Evolutionary conservation across 2,888 invertebrate genomes (phyloP), one percentile per base, ranked within the genome.

Genomic region (Ophion slaviceki): DNA sequence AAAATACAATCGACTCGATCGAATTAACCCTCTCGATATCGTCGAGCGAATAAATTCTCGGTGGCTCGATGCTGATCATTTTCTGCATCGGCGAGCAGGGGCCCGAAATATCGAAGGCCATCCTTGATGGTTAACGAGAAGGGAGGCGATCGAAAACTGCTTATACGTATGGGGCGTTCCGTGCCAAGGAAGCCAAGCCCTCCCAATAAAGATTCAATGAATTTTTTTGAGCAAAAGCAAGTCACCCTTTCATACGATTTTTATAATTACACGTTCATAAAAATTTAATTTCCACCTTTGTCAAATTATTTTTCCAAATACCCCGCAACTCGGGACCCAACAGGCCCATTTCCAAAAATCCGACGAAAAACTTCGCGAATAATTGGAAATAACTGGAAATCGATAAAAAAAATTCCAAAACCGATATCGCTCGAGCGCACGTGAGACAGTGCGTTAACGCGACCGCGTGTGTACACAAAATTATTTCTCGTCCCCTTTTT

Each of bases 31-130:
- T n/a, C 45, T 47, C 24, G 8, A 36, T 64, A 72, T 40, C 71
- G 53, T 53, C 53, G 53, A 20, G 28, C 40, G 74, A 47, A 67
- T 79, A 59, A 79, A 80, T 84, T 80, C 36, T 70, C 79, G 70
- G 80, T 71, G 68, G 40, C 64, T 64, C 71, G 64, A 24, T 28
- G 75, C 61, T 80, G 80, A 82, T 79, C 64, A 85, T 85, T 82
- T 75, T 66, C 71, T 28, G 79, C 71, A 78, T 72, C 79, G 85
- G 71, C 53, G 20, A 53, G 45, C 68, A 66, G 59, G 7, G 66
- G 20, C 57, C 62, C 36, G 66, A 40, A 64, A 28, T 20, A 79
- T 74, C 75, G 20, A 62, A 57, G 70, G 72, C 59, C 74, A 70
- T 79, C 59, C 53, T 17, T 20, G 77, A 72, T 59, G 66, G 71